Base-by-base conservation (phyloP, 2,888 invertebrate species). In the Trachelus troglodyta region DNA sequence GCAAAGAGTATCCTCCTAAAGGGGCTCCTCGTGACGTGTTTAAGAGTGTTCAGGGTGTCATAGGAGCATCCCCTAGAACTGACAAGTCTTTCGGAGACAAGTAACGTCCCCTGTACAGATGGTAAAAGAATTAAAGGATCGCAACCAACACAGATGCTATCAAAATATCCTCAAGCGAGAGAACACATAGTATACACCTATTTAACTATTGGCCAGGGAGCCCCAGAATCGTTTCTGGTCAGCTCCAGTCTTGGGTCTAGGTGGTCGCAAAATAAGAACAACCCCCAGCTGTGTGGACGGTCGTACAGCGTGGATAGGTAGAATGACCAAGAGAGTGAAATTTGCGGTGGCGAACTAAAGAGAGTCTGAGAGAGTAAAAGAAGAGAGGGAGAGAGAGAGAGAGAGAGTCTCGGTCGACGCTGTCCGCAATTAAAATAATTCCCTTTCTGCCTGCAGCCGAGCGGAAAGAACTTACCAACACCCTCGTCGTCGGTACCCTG, bases 401-500 rank as follows among this genome's bases (percentile, higher is more conserved):
- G 83, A 77, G 80, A 80, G 87, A 88, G 87, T 87, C 88, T 90
- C 88, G 89, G 89, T 87, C 90, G 90, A 89, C 89, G 89, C 90
- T 90, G 91, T 89, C 90, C 91, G 91, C 91, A 91, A 91, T 91
- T 91, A 91, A 91, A 91, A 91, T 91, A 91, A 91, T 91, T 91
- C 91, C 91, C 91, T 91, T 91, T 91, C 91, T 90, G 91, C 86
- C 88, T 89, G 90, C 91, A 91, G 90, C 90, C 91, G 88, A 91
- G 91, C 91, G 91, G 91, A 91, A 91, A 91, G 91, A 91, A 91
- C 90, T 91, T 91, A 90, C 89, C 89, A 89, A 90, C 89, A 88
- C 89, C 89, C 90, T 88, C 87, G 85, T 23, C 56, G 56, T 56
- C 86, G 85, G 79, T 79, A 76, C 76, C 81, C 85, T 81, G 83